Evolutionary conservation across 2,113 vertebrate genomes (phyloP).

Genomic region (Benitochromis conjunctus): DNA sequence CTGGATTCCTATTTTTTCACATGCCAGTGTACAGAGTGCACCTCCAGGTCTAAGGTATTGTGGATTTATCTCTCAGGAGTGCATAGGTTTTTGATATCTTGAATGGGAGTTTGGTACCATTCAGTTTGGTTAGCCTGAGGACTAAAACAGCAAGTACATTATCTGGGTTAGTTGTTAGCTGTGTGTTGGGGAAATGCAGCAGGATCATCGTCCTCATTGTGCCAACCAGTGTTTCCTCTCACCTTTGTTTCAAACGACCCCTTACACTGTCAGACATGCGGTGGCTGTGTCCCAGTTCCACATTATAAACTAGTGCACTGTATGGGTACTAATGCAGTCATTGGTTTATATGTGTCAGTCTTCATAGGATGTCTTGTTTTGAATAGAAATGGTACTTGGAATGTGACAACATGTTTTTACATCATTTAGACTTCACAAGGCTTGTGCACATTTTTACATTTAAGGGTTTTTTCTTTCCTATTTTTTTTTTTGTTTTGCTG

Average conservation of each 20-base stretch:
- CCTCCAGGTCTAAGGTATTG: slow-evolving; percentile 84
- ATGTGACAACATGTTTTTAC: background rate
- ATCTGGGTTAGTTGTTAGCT: background rate
- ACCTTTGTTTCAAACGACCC: background rate
- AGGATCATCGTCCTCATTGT: background rate
- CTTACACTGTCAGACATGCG: background rate
- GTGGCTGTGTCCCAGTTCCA: background rate
- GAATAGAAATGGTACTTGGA: background rate
- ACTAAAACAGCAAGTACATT: background rate
- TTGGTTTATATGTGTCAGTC: background rate
- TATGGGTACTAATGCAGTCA: background rate
- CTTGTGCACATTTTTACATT: background rate
- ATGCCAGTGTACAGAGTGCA: slow-evolving; percentile 89
- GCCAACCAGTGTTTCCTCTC: background rate
- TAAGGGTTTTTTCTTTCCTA: background rate
- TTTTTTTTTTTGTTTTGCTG: background rate
- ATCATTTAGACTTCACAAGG: background rate
- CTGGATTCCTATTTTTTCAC: slow-evolving; percentile 91
- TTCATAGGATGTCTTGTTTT: background rate
- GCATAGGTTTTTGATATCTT: background rate
- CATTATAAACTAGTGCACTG: background rate
- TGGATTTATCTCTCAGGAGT: background rate
- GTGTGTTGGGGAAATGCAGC: background rate
- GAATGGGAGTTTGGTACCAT: background rate
- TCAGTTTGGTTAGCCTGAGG: background rate